These are phyloP conservation scores for Oryzias dopingdopingensis DNA, from an alignment of 2,797 vertebrate genomes.

Conservation along the genomic window DNA sequence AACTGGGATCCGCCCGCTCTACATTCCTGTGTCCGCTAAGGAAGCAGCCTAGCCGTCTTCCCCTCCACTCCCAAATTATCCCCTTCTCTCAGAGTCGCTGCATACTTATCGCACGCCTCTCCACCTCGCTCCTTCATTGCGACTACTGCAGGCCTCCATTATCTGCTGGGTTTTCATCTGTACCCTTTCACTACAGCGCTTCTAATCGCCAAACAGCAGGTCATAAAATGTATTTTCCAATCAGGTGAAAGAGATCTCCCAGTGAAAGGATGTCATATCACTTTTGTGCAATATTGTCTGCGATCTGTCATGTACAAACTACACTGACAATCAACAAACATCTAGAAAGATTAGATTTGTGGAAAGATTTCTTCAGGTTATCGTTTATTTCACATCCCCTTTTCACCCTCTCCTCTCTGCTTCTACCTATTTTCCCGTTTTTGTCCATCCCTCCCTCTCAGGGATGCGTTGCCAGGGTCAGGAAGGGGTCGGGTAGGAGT, in stretches of 20 bases:
- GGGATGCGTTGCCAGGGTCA: conserved; percentile 61
- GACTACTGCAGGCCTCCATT: conserved; percentile 44
- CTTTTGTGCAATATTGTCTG: conserved; percentile 9
- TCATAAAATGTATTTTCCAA: conserved; percentile 29
- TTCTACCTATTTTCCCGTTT: conserved; percentile 31
- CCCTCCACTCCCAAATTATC: conserved; percentile 76
- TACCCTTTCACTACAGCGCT: conserved; percentile 10
- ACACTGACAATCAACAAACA: background rate
- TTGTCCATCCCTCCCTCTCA: conserved; percentile 27
- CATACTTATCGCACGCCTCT: conserved; percentile 64
- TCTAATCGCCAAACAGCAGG: conserved; percentile 8
- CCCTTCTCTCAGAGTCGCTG: conserved; percentile 69
- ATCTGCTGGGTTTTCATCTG: conserved; percentile 17
- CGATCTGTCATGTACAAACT: conserved; percentile 3
- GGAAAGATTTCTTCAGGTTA: background rate
- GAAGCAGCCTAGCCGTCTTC: conserved; percentile 76
- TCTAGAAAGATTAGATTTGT: conserved; percentile 1
- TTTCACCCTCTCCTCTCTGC: conserved; percentile 13
- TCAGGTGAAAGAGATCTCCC: conserved; percentile 20
- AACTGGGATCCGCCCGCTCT: conserved; percentile 73
- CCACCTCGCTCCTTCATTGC: conserved; percentile 50
- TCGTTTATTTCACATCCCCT: conserved; percentile 9
- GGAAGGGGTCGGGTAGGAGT: conserved; percentile 61
- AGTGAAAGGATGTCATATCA: conserved; percentile 11
- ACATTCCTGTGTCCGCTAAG: conserved; percentile 79